Evolutionary conservation across 2,888 invertebrate species (phyloP).

Genomic region (Amblyteles armatorius): DNA sequence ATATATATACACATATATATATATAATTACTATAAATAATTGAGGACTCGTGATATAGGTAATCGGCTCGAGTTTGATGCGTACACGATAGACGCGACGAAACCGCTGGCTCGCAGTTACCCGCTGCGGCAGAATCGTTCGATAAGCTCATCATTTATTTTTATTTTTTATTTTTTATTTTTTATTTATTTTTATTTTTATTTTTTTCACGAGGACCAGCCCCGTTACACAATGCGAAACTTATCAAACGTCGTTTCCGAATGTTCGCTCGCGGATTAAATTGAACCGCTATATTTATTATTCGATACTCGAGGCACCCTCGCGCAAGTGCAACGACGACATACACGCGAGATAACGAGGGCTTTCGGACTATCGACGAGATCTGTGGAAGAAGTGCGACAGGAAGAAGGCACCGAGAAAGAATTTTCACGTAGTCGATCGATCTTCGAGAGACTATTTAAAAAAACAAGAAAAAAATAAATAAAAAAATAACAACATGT

Average conservation of each 20-base stretch:
- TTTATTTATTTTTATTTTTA: background rate
- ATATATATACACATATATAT: too few species aligned
- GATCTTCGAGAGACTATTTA: constrained; percentile 45
- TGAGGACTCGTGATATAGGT: constrained; percentile 34
- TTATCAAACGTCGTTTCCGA: constrained; percentile 29
- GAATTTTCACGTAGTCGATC: constrained; percentile 70
- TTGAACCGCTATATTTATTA: constrained; percentile 8
- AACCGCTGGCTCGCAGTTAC: constrained; percentile 26
- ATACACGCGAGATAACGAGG: constrained; percentile 56
- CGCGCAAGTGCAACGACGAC: constrained; percentile 60
- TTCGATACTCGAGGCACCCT: constrained; percentile 48
- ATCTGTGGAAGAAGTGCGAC: constrained; percentile 73
- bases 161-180: background rate
- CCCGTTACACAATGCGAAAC: background rate
- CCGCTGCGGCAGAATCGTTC: constrained; percentile 20
- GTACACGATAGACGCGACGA: constrained; percentile 37
- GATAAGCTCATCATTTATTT: constrained; percentile 9
- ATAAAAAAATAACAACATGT: background rate
- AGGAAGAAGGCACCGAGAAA: constrained; percentile 79
- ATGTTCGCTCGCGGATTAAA: constrained; percentile 36
- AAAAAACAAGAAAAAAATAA: constrained; percentile 26
- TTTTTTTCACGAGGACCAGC: constrained; percentile 20
- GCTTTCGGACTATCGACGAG: constrained; percentile 46
- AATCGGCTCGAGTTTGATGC: constrained; percentile 47
- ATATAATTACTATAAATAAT: constrained; percentile 34